A percentile compares a stretch with the other conserved stretches of the same genome.
phyloP scores from a whole-genome alignment of 2,113 vertebrate species.

The Tricholaema leucomelas region DNA sequence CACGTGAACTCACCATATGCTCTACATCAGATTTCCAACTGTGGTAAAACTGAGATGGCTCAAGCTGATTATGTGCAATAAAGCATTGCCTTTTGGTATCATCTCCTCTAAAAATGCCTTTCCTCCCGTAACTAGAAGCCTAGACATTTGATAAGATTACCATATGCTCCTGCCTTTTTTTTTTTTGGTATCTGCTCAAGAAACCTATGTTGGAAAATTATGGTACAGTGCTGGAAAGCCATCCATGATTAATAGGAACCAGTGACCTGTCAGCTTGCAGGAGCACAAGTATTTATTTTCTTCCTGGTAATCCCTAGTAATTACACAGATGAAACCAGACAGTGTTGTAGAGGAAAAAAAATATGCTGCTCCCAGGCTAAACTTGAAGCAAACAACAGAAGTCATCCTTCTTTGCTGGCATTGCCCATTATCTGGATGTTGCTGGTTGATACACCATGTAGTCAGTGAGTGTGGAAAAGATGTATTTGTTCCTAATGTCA shows the following conservation, averaged over 20 bases:
- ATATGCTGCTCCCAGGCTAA: neutral
- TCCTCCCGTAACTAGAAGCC: neutral
- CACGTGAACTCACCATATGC: conserved; percentile 48
- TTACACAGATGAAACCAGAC: neutral
- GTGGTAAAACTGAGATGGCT: conserved; percentile 18
- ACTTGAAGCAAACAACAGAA: neutral
- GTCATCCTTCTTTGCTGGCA: neutral
- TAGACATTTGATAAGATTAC: neutral
- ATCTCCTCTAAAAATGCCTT: neutral
- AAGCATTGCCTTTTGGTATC: neutral
- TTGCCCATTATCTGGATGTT: neutral
- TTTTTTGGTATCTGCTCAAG: neutral
- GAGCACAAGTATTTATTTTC: neutral
- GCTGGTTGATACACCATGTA: neutral
- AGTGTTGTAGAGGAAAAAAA: neutral
- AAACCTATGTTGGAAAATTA: neutral
- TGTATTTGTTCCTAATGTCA: neutral
- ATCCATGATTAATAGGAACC: neutral
- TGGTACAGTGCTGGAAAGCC: neutral
- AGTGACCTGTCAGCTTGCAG: neutral
- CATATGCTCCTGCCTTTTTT: conserved; percentile 14
- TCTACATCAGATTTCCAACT: conserved; percentile 22
- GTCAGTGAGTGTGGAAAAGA: neutral
- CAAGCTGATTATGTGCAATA: conserved; percentile 7
- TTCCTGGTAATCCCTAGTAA: neutral